Evolutionary conservation across 2,113 vertebrate species (phyloP).

Genomic region (Indicator indicator): DNA sequence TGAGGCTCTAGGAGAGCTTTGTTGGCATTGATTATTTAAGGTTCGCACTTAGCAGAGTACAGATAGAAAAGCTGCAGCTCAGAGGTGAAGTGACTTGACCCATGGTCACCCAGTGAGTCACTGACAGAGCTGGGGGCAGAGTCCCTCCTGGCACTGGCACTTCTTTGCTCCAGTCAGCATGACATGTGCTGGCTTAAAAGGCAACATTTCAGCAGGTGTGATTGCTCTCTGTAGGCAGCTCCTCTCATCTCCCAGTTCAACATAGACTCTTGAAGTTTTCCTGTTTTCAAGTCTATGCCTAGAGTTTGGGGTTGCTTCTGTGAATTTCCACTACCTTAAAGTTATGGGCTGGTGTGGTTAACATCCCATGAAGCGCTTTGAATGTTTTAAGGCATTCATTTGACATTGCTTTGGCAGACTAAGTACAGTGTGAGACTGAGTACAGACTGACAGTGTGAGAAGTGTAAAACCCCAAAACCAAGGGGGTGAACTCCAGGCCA

Average conservation of each 20-base stretch:
- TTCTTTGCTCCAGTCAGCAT: neutral
- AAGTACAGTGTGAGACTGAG: too few relatives aligned
- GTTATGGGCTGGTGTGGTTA: neutral
- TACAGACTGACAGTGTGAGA: too few relatives aligned
- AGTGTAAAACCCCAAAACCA: conserved; percentile 2
- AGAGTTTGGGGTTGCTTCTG: neutral
- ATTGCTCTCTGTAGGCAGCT: neutral
- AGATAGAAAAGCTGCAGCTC: neutral
- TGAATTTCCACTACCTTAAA: neutral
- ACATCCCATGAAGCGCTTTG: neutral
- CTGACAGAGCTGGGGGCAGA: neutral
- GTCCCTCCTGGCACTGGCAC: neutral
- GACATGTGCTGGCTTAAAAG: neutral
- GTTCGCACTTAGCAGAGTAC: neutral
- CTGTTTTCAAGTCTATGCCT: neutral
- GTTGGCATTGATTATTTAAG: neutral
- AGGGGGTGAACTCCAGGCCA: neutral
- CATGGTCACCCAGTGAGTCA: neutral
- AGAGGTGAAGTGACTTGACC: neutral
- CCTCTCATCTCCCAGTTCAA: neutral
- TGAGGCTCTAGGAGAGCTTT: neutral
- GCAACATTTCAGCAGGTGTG: neutral
- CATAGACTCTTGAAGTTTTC: neutral
- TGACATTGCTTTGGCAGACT: neutral
- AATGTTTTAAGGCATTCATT: neutral